Evolutionary conservation across 2,888 invertebrate genomes (phyloP), one percentile per base, ranked within the genome.

Genomic region (Phengaris alcon): DNA sequence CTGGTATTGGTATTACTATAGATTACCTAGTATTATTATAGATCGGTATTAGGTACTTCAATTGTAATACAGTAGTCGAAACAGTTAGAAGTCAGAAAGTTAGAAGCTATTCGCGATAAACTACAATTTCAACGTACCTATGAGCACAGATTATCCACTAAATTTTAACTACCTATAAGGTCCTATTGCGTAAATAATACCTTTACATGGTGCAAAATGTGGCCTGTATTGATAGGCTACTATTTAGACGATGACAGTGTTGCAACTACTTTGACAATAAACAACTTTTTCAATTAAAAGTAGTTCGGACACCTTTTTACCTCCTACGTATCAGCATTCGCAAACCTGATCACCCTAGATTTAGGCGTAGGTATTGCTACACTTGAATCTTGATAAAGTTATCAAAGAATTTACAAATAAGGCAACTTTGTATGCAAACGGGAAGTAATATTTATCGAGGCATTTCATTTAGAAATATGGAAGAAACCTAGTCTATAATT

Each of bases 331-430:
- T 64, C 59, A 59, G 22, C 59, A 59, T 59, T 59, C 10, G 35
- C 64, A 35, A 35, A 64, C 64, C 35, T 5, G 64, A 35, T 64
- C 35, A 64, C 64, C 64, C 64, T 64, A 64, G 64, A 64, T 35
- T 64, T 64, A 64, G 12, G 64, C 64, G 64, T 64, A 64, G 64
- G 64, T 35, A 64, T 64, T 64, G 35, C 64, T 44, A 35, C 35
- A 64, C 35, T 64, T 64, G 64, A 64, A 44, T 64, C 13, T 44
- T 12, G 64, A 64, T 64, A 64, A 64, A 64, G 13, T 64, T 64
- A 44, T 64, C 64, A 44, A 64, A 6, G 64, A 64, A 64, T 35
- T 13, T 12, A 13, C 22, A 64, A 64, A 22, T 64, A 35, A 44
- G 64, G 35, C 64, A 12, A 44, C 10, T 35, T 35, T 64, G 64